phyloP scores from a whole-genome alignment of 2,888 invertebrate genomes.

The Eudasyphora cyanicolor region DNA sequence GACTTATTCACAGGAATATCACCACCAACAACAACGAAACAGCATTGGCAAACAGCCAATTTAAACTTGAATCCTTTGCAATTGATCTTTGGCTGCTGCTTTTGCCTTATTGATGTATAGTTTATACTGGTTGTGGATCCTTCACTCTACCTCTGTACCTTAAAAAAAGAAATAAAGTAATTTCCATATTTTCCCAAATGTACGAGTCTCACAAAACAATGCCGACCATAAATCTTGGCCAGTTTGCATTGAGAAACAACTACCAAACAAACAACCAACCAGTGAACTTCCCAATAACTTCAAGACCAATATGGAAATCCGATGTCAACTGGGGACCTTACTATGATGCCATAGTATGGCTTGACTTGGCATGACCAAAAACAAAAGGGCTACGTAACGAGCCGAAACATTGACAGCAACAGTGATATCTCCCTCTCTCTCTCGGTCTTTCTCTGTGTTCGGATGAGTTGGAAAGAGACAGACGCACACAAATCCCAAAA shows the following conservation, averaged over 20 bases:
- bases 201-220: constrained; percentile 50
- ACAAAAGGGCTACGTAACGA: neutral
- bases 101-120: neutral
- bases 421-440: constrained; percentile 50
- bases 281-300: constrained; percentile 65
- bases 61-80: constrained; percentile 49
- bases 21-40: neutral
- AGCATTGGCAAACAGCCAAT: constrained; percentile 40
- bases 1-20: neutral
- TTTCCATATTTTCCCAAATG: constrained; percentile 65
- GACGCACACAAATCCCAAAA: too few relatives aligned
- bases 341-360: constrained; percentile 3
- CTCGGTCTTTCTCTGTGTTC: too few relatives aligned
- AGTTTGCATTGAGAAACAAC: constrained; percentile 58
- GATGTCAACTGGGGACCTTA: constrained; percentile 63
- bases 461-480: too few relatives aligned
- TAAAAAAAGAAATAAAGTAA: constrained; percentile 60
- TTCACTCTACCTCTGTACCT: constrained; percentile 41
- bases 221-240: constrained; percentile 60
- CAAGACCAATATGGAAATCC: constrained; percentile 65
- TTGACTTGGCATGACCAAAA: constrained; percentile 2
- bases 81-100: constrained; percentile 37
- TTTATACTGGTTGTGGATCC: neutral
- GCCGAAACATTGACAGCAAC: constrained; percentile 60
- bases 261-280: neutral